These are phyloP conservation scores for Labrus mixtus DNA, from an alignment of 2,113 vertebrate species.

Conservation along the genomic window DNA sequence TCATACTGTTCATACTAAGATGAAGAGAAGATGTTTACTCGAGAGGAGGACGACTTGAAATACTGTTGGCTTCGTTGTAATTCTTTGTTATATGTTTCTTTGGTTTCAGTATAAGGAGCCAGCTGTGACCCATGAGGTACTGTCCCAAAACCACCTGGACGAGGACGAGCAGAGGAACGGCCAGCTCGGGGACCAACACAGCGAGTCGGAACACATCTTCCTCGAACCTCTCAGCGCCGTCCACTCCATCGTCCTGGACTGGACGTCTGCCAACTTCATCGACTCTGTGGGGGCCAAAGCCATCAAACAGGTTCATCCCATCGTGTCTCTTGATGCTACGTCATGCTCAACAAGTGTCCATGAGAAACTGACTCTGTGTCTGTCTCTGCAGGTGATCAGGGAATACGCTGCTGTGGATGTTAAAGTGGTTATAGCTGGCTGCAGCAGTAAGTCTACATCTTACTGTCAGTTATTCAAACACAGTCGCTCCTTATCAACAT, in stretches of 20 bases:
- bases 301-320: slow-evolving; percentile 84
- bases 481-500: background rate
- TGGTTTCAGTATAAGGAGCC: slow-evolving; percentile 79
- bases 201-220: slow-evolving; percentile 75
- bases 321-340: too few species aligned
- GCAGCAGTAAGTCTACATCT: slow-evolving; percentile 87
- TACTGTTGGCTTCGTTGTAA: too few species aligned
- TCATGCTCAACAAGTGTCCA: too few species aligned
- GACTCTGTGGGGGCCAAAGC: slow-evolving; percentile 96
- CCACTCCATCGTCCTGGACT: slow-evolving; percentile 92
- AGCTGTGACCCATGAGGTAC: slow-evolving; percentile 85
- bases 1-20: too few species aligned
- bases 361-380: background rate
- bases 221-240: slow-evolving; percentile 78
- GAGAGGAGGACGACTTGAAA: too few species aligned
- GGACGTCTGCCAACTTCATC: slow-evolving; percentile 90
- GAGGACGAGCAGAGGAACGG: slow-evolving; percentile 79
- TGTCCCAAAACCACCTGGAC: slow-evolving; percentile 45
- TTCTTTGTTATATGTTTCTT: background rate
- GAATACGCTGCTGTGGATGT: slow-evolving; percentile 89
- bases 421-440: slow-evolving; percentile 88
- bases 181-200: slow-evolving; percentile 66
- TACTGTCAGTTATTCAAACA: background rate
- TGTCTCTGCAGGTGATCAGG: slow-evolving; percentile 89
- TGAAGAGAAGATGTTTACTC: too few species aligned